These are phyloP conservation scores for Murina feae DNA, from an alignment of 2,113 vertebrate species.

Conservation along the genomic window DNA sequence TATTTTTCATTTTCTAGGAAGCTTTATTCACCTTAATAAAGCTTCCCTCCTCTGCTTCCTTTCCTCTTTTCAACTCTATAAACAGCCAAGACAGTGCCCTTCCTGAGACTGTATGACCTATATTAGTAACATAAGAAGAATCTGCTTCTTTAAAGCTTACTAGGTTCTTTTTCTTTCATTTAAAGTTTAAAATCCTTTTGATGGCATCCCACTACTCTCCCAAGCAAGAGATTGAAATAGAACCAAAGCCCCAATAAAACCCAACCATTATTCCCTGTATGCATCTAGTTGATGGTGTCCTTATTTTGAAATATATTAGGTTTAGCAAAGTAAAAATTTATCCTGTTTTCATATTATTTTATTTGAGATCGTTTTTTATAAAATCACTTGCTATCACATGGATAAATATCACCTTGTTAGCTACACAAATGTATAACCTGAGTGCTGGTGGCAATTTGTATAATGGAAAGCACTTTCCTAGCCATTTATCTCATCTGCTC, in stretches of 20 bases:
- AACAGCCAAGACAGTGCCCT: not conserved
- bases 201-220: not conserved
- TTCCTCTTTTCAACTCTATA: not conserved
- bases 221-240: constrained; percentile 34
- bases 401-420: not conserved
- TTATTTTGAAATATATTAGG: not conserved
- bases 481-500: not conserved
- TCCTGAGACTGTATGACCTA: not conserved
- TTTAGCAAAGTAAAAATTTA: not conserved
- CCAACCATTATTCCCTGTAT: not conserved
- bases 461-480: not conserved
- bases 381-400: not conserved
- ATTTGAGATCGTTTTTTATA: constrained; percentile 25
- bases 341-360: not conserved
- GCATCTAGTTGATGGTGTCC: not conserved
- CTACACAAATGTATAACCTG: not conserved
- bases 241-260: not conserved
- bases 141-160: constrained; percentile 8
- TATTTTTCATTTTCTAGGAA: constrained; percentile 6
- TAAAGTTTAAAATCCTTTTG: constrained; percentile 29
- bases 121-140: not conserved
- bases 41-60: not conserved
- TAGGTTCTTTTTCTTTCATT: constrained; percentile 28
- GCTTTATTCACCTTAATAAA: constrained; percentile 30
- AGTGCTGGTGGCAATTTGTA: not conserved